Percentiles rank a stretch among this genome's conserved stretches.
These are phyloP conservation scores for Mycetomoellerius zeteki DNA, from an alignment of 1,140 invertebrate genomes.

Conservation along the genomic window DNA sequence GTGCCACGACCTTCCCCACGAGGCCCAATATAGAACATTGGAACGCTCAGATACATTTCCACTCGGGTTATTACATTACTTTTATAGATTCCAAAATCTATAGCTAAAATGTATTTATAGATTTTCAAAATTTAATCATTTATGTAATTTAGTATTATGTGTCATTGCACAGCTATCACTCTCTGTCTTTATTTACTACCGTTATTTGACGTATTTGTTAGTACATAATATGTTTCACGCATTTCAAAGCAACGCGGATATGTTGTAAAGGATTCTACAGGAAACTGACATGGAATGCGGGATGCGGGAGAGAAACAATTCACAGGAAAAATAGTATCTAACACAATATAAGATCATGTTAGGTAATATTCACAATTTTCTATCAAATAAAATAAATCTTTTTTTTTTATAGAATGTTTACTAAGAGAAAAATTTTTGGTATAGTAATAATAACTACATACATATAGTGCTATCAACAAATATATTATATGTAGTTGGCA, in stretches of 20 bases:
- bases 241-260: background rate
- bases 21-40: too few species aligned
- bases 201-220: conserved; percentile 29
- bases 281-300: conserved; percentile 26
- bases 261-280: background rate
- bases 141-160: background rate
- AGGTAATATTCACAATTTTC: background rate
- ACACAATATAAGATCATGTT: background rate
- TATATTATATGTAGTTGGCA: too few species aligned
- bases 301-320: background rate
- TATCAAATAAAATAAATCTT: background rate
- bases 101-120: too few species aligned
- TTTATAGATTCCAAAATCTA: too few species aligned
- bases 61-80: too few species aligned
- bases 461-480: too few species aligned
- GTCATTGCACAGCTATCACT: background rate
- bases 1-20: too few species aligned
- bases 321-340: conserved; percentile 8
- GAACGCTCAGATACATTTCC: too few species aligned
- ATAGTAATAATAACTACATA: too few species aligned
- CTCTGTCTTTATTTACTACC: background rate
- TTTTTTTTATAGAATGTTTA: background rate
- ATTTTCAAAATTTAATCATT: too few species aligned
- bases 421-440: too few species aligned
- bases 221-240: conserved; percentile 7